Base-by-base conservation (phyloP, 2,888 invertebrate genomes). In the Rapana venosa region DNA sequence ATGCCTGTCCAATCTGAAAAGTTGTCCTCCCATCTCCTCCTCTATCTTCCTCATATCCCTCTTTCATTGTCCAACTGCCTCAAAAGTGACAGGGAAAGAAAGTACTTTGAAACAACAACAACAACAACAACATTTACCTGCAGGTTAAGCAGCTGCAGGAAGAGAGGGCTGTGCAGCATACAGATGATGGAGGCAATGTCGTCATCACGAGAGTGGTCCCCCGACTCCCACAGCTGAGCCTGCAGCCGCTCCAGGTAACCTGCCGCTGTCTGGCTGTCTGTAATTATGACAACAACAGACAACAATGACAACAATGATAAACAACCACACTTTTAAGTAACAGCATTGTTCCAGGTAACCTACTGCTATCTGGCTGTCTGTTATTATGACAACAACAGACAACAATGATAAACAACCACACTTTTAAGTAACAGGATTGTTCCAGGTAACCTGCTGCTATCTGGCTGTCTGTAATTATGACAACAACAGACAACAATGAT, bases 201-300 rank as follows among this genome's bases (percentile, higher is more conserved):
- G 95, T 98, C 95, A 91, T 96, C 96, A 83, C 93, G 93, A 88
- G 92, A 92, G 92, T 94, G 94, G 88, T 95, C 95, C 94, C 98
- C 98, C 92, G 97, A 97, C 94, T 98, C 98, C 95, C 98, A 98
- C 77, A 98, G 98, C 89, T 98, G 97, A 95, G 98, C 97, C 96
- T 98, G 98, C 66, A 98, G 98, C 94, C 98, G 98, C 96, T 98
- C 98, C 94, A 98, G 97, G 95, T 98, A 97, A 96, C 98, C 98
- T 92, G 98, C 97, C 92, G 98, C 98, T 95, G 98, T 98, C 74
- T 98, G 98, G 95, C 98, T 98, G 97, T 98, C 98, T 96, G 92
- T 13, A 92, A 92, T n/a, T 36, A 81, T 47, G 47, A 47, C 47
- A 47, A 47, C 47, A 47, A 47, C 47, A 47, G n/a, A 15, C 11